phyloP scores from a whole-genome alignment of 2,888 invertebrate genomes.

The Buathra laborator region DNA sequence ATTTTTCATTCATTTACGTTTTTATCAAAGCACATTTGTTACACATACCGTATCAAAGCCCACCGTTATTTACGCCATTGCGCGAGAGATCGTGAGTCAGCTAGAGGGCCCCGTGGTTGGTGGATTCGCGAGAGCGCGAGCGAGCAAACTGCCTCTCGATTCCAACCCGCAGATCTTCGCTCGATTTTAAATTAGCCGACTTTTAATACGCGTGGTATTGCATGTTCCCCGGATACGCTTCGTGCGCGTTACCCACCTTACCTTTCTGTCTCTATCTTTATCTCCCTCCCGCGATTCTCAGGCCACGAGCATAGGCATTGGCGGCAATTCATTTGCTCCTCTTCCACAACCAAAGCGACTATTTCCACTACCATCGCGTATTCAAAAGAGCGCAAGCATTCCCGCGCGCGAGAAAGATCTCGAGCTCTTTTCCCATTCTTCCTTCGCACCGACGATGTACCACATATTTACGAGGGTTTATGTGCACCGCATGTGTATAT shows the following conservation, averaged over 20 bases:
- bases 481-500: constrained; percentile 56
- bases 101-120: constrained; percentile 71
- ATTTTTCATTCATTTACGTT: neutral
- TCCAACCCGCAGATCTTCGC: constrained; percentile 77
- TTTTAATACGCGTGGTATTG: constrained; percentile 81
- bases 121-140: constrained; percentile 64
- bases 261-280: constrained; percentile 50
- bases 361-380: constrained; percentile 46
- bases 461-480: constrained; percentile 62
- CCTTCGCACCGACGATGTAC: constrained; percentile 26
- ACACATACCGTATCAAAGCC: constrained; percentile 71
- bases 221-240: constrained; percentile 79
- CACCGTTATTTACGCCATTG: constrained; percentile 74
- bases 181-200: constrained; percentile 81
- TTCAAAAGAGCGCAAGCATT: constrained; percentile 59
- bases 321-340: constrained; percentile 76
- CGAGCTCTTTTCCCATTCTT: constrained; percentile 33
- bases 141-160: constrained; percentile 63
- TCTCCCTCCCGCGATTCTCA: constrained; percentile 40
- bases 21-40: neutral
- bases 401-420: constrained; percentile 28
- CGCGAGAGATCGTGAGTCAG: constrained; percentile 78
- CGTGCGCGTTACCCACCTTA: constrained; percentile 75
- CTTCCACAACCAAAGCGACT: constrained; percentile 63
- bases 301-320: constrained; percentile 57